These are phyloP conservation scores for Epirrita christyi DNA, from an alignment of 2,888 invertebrate species.

Conservation along the genomic window DNA sequence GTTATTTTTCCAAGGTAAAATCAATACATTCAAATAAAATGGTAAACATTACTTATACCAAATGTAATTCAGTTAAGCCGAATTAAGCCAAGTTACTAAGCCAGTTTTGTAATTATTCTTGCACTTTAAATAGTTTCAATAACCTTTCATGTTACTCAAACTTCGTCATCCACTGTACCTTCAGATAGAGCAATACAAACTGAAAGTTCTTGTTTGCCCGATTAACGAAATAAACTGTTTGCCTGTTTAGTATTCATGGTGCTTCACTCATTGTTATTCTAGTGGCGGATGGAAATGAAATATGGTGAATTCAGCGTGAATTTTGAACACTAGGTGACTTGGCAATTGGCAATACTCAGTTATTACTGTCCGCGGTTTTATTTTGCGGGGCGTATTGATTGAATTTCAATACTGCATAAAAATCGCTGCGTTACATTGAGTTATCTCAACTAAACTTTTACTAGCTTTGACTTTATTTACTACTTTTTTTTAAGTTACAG, in stretches of 20 bases:
- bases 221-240: conserved; percentile 82
- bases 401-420: conserved; percentile 1
- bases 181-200: conserved; percentile 65
- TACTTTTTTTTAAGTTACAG: no score
- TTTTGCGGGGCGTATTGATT: conserved; percentile 35
- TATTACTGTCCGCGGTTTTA: conserved; percentile 45
- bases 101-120: not conserved
- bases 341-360: conserved; percentile 61
- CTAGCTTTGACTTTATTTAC: no score
- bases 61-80: no score
- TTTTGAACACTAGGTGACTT: conserved; percentile 74
- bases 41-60: no score
- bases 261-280: conserved; percentile 77
- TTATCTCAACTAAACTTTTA: no score
- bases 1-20: no score
- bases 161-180: conserved; percentile 42
- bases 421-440: no score
- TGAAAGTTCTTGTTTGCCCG: conserved; percentile 80
- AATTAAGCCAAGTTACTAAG: no score
- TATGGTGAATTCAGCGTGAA: conserved; percentile 79
- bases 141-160: conserved; percentile 17
- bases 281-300: conserved; percentile 77
- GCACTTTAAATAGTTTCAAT: conserved; percentile 13
- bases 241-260: conserved; percentile 81
- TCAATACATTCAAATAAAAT: no score